Percentiles rank a stretch among this genome's conserved stretches.
phyloP scores from a whole-genome alignment of 1,140 invertebrate genomes.

The Cyclargus thomasi region DNA sequence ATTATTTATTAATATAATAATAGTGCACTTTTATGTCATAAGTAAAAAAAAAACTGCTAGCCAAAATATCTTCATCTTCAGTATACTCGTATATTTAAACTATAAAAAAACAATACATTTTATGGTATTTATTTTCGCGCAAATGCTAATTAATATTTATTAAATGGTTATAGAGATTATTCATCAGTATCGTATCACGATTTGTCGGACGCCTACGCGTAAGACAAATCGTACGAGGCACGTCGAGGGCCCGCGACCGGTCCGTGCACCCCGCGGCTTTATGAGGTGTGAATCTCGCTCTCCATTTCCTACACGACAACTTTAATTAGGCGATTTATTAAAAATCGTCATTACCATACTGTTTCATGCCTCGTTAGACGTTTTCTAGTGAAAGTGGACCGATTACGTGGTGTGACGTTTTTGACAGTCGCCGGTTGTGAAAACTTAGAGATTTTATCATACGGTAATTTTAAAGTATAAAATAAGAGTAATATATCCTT shows the following conservation, averaged over 20 bases:
- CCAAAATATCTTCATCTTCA: no score
- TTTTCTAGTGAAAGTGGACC: not conserved
- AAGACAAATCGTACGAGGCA: slow-evolving; percentile 39
- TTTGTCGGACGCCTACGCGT: slow-evolving; percentile 64
- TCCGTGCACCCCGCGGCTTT: slow-evolving; percentile 50
- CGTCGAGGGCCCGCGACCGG: slow-evolving; percentile 41
- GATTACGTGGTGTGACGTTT: not conserved
- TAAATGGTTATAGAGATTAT: slow-evolving; percentile 48
- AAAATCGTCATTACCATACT: slow-evolving; percentile 1
- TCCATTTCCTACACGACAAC: slow-evolving; percentile 44
- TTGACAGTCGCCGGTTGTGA: not conserved
- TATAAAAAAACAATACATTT: no score
- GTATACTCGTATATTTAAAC: no score
- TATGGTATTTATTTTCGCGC: no score
- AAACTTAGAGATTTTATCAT: not conserved
- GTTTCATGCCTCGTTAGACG: slow-evolving; percentile 2
- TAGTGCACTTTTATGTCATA: no score
- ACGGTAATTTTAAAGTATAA: no score
- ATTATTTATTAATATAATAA: no score
- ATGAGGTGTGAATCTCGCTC: slow-evolving; percentile 58
- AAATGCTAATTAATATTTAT: no score
- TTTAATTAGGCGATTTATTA: slow-evolving; percentile 40
- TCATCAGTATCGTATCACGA: slow-evolving; percentile 64
- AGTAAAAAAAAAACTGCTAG: no score
- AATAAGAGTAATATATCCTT: no score